These are phyloP conservation scores for Cynaeus angustus DNA, from an alignment of 2,888 invertebrate genomes.

Conservation along the genomic window DNA sequence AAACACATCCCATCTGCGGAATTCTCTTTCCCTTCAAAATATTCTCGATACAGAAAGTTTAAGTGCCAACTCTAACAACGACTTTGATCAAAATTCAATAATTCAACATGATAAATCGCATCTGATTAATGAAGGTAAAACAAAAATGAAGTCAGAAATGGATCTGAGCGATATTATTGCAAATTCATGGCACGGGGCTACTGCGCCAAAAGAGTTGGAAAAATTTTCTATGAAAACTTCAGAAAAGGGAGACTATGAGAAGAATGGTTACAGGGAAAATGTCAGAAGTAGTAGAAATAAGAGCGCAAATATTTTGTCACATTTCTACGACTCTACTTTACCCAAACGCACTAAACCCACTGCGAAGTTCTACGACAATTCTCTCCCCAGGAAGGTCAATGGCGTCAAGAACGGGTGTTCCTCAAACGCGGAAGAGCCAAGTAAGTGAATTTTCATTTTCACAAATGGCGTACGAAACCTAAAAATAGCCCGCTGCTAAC, in stretches of 20 bases:
- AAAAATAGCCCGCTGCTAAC: slow-evolving; percentile 72
- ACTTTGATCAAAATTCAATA: slow-evolving; percentile 70
- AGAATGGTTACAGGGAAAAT: slow-evolving; percentile 59
- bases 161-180: slow-evolving; percentile 69
- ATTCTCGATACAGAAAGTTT: slow-evolving; percentile 63
- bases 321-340: slow-evolving; percentile 71
- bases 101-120: slow-evolving; percentile 67
- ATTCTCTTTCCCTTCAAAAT: slow-evolving; percentile 67
- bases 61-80: slow-evolving; percentile 69
- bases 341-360: slow-evolving; percentile 37
- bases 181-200: slow-evolving; percentile 63
- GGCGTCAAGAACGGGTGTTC: slow-evolving; percentile 49
- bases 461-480: slow-evolving; percentile 54
- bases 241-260: slow-evolving; percentile 61
- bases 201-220: slow-evolving; percentile 60
- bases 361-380: slow-evolving; percentile 69
- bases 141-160: slow-evolving; percentile 66
- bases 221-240: slow-evolving; percentile 59
- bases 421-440: slow-evolving; percentile 25
- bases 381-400: slow-evolving; percentile 52
- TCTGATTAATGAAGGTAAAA: slow-evolving; percentile 61
- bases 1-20: slow-evolving; percentile 59
- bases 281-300: slow-evolving; percentile 71
- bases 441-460: slow-evolving; percentile 42
- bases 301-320: slow-evolving; percentile 76